Evolutionary conservation across 2,113 vertebrate species (phyloP), one percentile per base, ranked within the genome.

Genomic region (Tetrax tetrax): DNA sequence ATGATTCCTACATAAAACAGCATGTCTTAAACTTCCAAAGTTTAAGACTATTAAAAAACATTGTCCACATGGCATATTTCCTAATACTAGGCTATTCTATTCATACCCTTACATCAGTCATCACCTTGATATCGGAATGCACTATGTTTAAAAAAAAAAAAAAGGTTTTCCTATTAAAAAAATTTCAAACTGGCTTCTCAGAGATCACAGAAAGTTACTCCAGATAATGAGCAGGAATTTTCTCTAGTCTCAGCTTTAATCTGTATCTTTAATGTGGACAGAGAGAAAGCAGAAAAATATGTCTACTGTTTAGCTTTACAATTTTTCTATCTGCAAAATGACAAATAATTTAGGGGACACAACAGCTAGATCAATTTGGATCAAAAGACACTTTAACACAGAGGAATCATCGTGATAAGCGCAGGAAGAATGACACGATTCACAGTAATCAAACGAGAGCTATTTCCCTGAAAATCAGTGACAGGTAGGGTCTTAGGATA

Each of bases 1-100:
- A 93, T 87, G 27, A 94, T 96, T 96, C 97, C 89, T 92, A 64
- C 63, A 95, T 81, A 93, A 97, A 96, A 69, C 56, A 65, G 35
- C 6, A 6, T 79, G 91, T 95, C 83, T 38, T 53, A 61, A 89
- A 71, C 81, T 72, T 89, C 56, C 79, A 93, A 37, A 89, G 37
- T 59, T 80, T 74, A 85, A 79, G 85, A 83, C 50, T 88, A 43
- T 57, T 81, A 75, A 92, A 94, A 94, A 96, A 81, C 19, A 80
- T 35, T 60, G 56, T 70, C 76, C 82, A 88, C 72, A 94, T 75
- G 88, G 68, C 51, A 50, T 60, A 82, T 93, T 94, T 95, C 81
- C 79, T 94, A 91, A 94, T 71, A 61, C 15, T 72, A 66, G 33
- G 48, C 69, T 94, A 48, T 82, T 89, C 38, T 84, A 19, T 22